Percentiles rank a stretch among this genome's conserved stretches.
Evolutionary conservation across 2,113 vertebrate genomes (phyloP).

Genomic region (Engraulis encrasicolus): DNA sequence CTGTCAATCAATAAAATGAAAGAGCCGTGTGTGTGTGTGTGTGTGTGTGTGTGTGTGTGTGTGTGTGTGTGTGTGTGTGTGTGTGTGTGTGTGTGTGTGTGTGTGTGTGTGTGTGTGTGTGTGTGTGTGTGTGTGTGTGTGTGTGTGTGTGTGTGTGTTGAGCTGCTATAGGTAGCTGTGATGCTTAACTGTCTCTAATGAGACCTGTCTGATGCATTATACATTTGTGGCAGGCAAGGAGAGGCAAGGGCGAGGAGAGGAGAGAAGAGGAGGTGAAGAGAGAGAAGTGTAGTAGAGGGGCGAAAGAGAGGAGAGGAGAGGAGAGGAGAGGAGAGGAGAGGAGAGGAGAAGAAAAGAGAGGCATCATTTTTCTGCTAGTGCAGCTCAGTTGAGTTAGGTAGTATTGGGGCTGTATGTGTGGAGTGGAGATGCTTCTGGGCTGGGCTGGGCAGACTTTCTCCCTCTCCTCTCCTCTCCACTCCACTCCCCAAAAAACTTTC

Average conservation of each 20-base stretch:
- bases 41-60: not conserved
- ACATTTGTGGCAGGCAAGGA: no score
- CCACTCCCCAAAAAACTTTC: no score
- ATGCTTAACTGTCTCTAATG: not conserved
- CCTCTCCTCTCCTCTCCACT: no score
- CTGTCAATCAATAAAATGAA: no score
- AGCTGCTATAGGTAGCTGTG: not conserved
- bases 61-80: not conserved
- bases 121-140: not conserved
- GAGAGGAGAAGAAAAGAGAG: no score
- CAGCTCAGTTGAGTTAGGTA: no score
- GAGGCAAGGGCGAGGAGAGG: no score
- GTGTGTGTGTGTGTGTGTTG: not conserved
- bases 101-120: constrained; percentile 9
- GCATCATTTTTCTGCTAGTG: not conserved
- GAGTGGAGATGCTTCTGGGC: no score
- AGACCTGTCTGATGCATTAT: constrained; percentile 2
- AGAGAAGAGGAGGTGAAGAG: no score
- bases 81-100: not conserved
- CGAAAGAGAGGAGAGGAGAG: no score
- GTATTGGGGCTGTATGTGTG: not conserved
- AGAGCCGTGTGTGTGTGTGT: constrained; percentile 43
- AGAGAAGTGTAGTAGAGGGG: no score
- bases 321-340: no score
- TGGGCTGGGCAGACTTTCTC: not conserved